Conservation (phyloP, 2,797 vertebrate species). For the Sebastiscus tertius region DNA sequence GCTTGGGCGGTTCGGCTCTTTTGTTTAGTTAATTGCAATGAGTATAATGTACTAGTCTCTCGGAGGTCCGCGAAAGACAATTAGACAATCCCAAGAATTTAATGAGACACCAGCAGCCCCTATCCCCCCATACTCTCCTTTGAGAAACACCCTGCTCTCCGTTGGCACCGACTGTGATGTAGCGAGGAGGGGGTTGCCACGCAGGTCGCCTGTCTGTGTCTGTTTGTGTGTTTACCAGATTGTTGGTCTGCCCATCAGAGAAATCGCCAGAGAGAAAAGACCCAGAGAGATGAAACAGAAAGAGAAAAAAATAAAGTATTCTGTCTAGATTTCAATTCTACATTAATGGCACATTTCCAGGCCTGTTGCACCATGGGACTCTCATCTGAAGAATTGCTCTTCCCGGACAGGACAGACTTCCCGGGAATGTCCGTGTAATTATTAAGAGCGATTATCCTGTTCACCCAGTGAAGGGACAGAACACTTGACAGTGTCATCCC, state of each 20-base stretch:
- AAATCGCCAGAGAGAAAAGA: constrained; percentile 64
- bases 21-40: constrained; percentile 99
- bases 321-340: constrained; percentile 51
- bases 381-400: constrained; percentile 55
- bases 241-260: constrained; percentile 72
- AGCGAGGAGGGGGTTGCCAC: constrained; percentile 63
- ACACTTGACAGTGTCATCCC: constrained; percentile 82
- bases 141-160: constrained; percentile 77
- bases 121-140: constrained; percentile 74
- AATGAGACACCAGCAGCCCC: constrained; percentile 96
- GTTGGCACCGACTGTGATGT: constrained; percentile 73
- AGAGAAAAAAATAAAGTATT: constrained; percentile 40
- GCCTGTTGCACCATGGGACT: constrained; percentile 51
- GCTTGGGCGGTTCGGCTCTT: constrained; percentile 98
- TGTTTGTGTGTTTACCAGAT: constrained; percentile 77
- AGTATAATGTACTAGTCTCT: constrained; percentile 99
- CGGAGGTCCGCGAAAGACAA: constrained; percentile 98
- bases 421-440: constrained; percentile 82
- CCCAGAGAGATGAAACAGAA: constrained; percentile 55
- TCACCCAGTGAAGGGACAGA: constrained; percentile 75
- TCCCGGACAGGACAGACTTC: constrained; percentile 69
- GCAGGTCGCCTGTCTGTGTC: constrained; percentile 69
- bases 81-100: constrained; percentile 99
- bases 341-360: constrained; percentile 59
- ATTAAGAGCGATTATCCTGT: constrained; percentile 83